These are phyloP conservation scores for Machimus atricapillus DNA, from an alignment of 2,888 invertebrate species.

Conservation along the genomic window DNA sequence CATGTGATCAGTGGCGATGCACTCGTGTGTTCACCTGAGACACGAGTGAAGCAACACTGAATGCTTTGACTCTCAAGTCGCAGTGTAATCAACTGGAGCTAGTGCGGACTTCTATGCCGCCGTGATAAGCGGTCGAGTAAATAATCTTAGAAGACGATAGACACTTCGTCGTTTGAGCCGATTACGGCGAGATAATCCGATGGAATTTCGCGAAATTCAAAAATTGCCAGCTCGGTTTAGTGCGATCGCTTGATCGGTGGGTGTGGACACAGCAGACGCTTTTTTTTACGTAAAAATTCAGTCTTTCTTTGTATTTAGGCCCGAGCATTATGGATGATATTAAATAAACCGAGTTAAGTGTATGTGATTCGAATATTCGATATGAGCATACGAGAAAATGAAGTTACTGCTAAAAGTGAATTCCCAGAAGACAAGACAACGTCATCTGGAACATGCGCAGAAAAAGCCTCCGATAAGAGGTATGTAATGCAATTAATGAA, in stretches of 20 bases:
- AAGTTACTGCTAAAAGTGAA: constrained; percentile 60
- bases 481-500: background rate
- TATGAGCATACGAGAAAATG: constrained; percentile 50
- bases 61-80: background rate
- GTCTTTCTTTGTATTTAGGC: background rate
- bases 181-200: background rate
- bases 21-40: background rate
- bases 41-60: background rate
- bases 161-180: background rate
- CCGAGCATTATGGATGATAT: background rate
- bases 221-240: background rate
- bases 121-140: background rate
- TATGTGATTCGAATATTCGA: background rate
- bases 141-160: background rate
- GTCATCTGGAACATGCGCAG: constrained; percentile 48
- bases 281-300: background rate
- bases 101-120: background rate
- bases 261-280: background rate
- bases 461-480: background rate
- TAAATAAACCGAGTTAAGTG: background rate
- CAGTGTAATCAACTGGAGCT: background rate
- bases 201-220: background rate
- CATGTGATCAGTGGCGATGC: background rate
- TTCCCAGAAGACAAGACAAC: constrained; percentile 56
- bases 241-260: background rate